Evolutionary conservation across 1,140 invertebrate genomes (phyloP), one percentile per base, ranked within the genome.

Genomic region (Pararge aegeria): DNA sequence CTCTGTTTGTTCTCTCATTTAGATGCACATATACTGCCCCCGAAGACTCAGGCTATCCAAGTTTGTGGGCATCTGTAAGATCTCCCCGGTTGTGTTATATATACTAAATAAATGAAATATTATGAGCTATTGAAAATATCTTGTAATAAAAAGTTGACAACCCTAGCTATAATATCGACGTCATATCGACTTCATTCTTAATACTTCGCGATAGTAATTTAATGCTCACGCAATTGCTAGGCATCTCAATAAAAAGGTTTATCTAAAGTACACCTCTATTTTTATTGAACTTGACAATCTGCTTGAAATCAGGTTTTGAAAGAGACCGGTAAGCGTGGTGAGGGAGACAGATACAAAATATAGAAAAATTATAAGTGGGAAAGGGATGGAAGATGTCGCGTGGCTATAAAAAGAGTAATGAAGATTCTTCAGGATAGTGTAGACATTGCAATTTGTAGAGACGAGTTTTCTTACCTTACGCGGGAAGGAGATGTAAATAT

Each of bases 311-410:
- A 27, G 13, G 38, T 42, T 51, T 63, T 70, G 60, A 38, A 34
- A 27, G 60, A 55, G 38, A 42, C 40, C 6, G 55, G 24, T 15
- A 54, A 27, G 64, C 64, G 71, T 68, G 67, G 59, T 46, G 64
- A 2, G n/a, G 5, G 56, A 74, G n/a, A 55, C 53, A 61, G 66
- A 73, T 21, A 42, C 9, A 70, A n/a, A 29, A 29, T 56, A 67
- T 5, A 24, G 24, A 13, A 10, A n/a, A 52, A 34, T 1, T 1
- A 7, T 15, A 10, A 37, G 44, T 20, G 24, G 12, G 62, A 75
- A 21, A 53, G 54, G 56, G 67, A 67, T 12, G 42, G 54, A 46
- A 38, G 38, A 38, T 52, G 60, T 70, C 67, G 67, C 61, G 61
- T 73, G 61, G 61, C 54, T 34, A 30, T 38, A 61, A 61, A 61